phyloP scores from a whole-genome alignment of 64 coral and sea anemone species.

The Cladopsammia gracilis region DNA sequence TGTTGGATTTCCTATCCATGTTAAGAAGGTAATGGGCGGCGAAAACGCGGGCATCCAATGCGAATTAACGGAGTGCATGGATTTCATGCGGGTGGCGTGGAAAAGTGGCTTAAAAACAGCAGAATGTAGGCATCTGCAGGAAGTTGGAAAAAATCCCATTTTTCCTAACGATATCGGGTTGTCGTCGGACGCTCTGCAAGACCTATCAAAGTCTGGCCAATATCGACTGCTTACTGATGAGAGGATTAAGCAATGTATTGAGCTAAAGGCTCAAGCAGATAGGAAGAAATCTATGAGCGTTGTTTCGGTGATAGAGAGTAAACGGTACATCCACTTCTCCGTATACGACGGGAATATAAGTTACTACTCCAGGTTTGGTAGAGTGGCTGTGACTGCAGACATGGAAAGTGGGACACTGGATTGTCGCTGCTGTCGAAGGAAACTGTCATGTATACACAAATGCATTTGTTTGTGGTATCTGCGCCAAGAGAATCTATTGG shows the following conservation, averaged over 20 bases:
- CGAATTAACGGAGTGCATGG: slow-evolving; percentile 45
- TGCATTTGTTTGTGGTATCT: slow-evolving; percentile 68
- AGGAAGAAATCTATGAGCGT: slow-evolving; percentile 21
- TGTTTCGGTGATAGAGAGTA: slow-evolving; percentile 33
- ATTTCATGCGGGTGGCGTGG: slow-evolving; percentile 67
- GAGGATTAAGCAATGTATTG: not conserved
- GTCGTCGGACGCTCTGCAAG: not conserved
- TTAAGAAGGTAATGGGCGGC: slow-evolving; percentile 20
- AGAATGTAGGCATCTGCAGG: slow-evolving; percentile 53
- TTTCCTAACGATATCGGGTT: slow-evolving; percentile 20
- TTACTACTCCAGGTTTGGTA: slow-evolving; percentile 62
- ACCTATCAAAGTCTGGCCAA: slow-evolving; percentile 14
- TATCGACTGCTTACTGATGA: slow-evolving; percentile 7
- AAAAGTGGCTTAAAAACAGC: slow-evolving; percentile 59
- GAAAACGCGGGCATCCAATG: slow-evolving; percentile 14
- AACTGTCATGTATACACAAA: slow-evolving; percentile 61
- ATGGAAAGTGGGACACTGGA: slow-evolving; percentile 58
- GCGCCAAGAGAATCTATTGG: slow-evolving; percentile 22
- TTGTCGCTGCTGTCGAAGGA: slow-evolving; percentile 55
- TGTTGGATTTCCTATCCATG: slow-evolving; percentile 65
- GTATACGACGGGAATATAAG: slow-evolving; percentile 66
- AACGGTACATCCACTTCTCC: slow-evolving; percentile 59
- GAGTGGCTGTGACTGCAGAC: slow-evolving; percentile 59
- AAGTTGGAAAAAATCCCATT: slow-evolving; percentile 24
- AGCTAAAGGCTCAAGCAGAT: not conserved